Conservation (phyloP, 2,113 vertebrate species). For the Okapia johnstoni region DNA sequence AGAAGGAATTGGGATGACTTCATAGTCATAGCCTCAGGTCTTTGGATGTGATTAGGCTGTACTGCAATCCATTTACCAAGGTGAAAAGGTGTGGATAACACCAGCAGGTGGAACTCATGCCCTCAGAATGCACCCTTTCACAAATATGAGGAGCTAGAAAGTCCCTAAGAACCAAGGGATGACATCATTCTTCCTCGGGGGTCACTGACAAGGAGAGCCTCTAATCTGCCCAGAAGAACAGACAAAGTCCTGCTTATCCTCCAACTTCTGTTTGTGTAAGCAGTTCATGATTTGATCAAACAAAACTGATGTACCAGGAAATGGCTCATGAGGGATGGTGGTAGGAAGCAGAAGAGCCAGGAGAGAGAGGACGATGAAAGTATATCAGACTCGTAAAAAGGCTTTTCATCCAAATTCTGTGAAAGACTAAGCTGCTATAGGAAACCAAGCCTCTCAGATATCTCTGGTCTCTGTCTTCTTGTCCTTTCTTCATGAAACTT, state of each 20-base stretch:
- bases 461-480: neutral
- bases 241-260: neutral
- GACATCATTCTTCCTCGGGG: neutral
- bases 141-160: neutral
- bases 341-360: neutral
- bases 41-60: neutral
- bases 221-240: neutral
- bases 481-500: neutral
- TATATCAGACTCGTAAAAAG: neutral
- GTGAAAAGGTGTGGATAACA: neutral
- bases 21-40: neutral
- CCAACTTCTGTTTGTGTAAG: neutral
- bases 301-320: neutral
- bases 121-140: neutral
- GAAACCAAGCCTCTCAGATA: neutral
- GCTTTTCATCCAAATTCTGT: neutral
- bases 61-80: neutral
- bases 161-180: neutral
- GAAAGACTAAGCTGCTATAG: neutral
- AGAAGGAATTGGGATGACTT: neutral
- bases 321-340: neutral
- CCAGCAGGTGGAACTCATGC: neutral
- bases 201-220: neutral
- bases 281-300: neutral
- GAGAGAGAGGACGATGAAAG: neutral